Evolutionary conservation across 2,113 vertebrate genomes (phyloP).

Genomic region (Lepus europaeus): DNA sequence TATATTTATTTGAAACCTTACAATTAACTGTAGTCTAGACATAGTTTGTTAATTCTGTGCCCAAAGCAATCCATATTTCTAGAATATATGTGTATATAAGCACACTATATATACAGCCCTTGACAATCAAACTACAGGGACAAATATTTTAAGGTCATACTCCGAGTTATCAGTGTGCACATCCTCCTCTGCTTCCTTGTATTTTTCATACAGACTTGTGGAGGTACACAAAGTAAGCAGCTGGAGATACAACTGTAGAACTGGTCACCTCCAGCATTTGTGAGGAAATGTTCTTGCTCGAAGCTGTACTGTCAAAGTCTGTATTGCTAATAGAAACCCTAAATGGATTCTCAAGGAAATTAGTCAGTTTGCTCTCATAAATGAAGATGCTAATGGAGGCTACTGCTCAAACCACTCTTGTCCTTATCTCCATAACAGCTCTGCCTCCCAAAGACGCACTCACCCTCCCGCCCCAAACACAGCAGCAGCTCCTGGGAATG

Average conservation of each 20-base stretch:
- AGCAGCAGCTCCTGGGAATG: neutral
- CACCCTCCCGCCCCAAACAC: neutral
- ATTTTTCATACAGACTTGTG: neutral
- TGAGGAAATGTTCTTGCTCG: neutral
- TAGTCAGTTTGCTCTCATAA: neutral
- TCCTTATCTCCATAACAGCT: neutral
- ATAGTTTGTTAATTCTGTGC: constrained; percentile 40
- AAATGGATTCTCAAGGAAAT: constrained; percentile 34
- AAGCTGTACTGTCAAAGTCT: neutral
- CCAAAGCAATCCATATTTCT: constrained; percentile 20
- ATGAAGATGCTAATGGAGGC: neutral
- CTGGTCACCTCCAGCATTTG: neutral
- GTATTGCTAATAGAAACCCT: constrained; percentile 24
- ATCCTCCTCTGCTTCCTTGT: neutral
- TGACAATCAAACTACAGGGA: neutral
- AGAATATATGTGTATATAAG: neutral
- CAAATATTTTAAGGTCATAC: neutral
- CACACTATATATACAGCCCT: neutral
- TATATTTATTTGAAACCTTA: neutral
- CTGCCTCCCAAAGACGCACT: neutral
- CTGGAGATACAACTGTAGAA: neutral
- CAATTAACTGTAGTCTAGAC: constrained; percentile 5
- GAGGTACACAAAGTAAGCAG: neutral
- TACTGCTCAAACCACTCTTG: neutral
- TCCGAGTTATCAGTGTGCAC: neutral